These are phyloP conservation scores for Andrena flavipes DNA, from an alignment of 2,888 invertebrate species.

Conservation along the genomic window DNA sequence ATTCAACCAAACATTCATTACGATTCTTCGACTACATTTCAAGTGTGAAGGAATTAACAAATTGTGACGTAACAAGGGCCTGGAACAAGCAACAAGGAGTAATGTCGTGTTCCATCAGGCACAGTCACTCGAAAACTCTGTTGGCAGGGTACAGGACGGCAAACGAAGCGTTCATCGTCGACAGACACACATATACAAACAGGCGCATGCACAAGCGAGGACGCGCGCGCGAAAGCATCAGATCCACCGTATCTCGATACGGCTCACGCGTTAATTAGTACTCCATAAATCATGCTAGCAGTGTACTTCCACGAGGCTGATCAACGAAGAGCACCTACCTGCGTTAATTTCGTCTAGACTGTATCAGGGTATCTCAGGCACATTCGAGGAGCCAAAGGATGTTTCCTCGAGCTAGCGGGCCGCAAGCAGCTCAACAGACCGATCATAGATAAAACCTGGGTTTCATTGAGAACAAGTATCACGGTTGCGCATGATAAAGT, in stretches of 20 bases:
- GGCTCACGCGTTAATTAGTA: constrained; percentile 69
- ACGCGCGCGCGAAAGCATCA: constrained; percentile 31
- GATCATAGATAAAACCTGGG: neutral
- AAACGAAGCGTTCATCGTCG: constrained; percentile 54
- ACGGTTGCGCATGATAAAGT: constrained; percentile 2
- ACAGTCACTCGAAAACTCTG: constrained; percentile 25
- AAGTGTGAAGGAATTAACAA: constrained; percentile 16
- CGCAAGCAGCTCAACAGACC: neutral
- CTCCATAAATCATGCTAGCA: constrained; percentile 74
- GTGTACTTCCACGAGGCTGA: constrained; percentile 69
- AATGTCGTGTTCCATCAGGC: constrained; percentile 22
- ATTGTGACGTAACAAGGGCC: constrained; percentile 4
- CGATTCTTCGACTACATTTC: neutral
- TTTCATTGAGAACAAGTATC: constrained; percentile 4
- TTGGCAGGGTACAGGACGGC: constrained; percentile 26
- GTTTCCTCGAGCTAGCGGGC: neutral
- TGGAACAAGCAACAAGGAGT: constrained; percentile 3
- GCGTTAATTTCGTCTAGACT: constrained; percentile 66
- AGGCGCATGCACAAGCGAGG: neutral
- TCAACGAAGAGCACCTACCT: constrained; percentile 64
- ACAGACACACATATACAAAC: neutral
- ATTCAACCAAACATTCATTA: too few relatives aligned
- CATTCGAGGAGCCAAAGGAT: constrained; percentile 18
- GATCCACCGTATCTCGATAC: constrained; percentile 62
- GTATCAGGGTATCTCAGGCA: constrained; percentile 26